Evolutionary conservation across 1,140 invertebrate genomes (phyloP), one percentile per base, ranked within the genome.

Genomic region (Calliphora vicina): DNA sequence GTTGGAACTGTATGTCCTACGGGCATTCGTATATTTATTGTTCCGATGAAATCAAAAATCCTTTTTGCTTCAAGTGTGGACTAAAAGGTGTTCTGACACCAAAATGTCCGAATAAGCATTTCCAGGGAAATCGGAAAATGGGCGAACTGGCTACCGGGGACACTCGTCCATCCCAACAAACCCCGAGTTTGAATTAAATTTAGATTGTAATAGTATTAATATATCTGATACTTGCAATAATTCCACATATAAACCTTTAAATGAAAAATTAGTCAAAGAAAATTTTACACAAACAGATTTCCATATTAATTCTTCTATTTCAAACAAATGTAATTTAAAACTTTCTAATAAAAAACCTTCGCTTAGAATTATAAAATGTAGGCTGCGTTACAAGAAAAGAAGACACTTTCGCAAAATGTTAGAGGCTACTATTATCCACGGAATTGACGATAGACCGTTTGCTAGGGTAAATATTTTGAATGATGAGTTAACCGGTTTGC

Each of bases 1-100:
- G 61, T 67, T 67, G 61, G 61, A 67, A 67, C 8, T 67, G 61
- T 20, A 6, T 67, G n/a, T 23, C 8, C n/a, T 8, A n/a, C 20
- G n/a, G 61, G 1, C 61, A 67, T 20, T 20, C 61, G n/a, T 67
- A 20, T 20, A 67, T 67, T 67, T 67, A 67, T 20, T 67, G 61
- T 67, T 23, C 61, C n/a, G 61, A 67, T 23, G 61, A 67, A 67
- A 67, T 23, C 23, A n/a, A 23, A 67, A n/a, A 67, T 0, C n/a
- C n/a, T n/a, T 67, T 67, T 20, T 67, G 61, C 23, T 67, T 23
- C n/a, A 67, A 67, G n/a, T 67, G 61, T 67, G 61, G n/a, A 67
- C n/a, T n/a, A 67, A n/a, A 23, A 23, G 61, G 61, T 23, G 61
- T 67, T 67, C n/a, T 67, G 23, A 67, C 61, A n/a, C n/a, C 8